A percentile compares a stretch with the other conserved stretches of the same genome.
Evolutionary conservation across 2,113 vertebrate genomes (phyloP).

Genomic region (Calidris pugnax): DNA sequence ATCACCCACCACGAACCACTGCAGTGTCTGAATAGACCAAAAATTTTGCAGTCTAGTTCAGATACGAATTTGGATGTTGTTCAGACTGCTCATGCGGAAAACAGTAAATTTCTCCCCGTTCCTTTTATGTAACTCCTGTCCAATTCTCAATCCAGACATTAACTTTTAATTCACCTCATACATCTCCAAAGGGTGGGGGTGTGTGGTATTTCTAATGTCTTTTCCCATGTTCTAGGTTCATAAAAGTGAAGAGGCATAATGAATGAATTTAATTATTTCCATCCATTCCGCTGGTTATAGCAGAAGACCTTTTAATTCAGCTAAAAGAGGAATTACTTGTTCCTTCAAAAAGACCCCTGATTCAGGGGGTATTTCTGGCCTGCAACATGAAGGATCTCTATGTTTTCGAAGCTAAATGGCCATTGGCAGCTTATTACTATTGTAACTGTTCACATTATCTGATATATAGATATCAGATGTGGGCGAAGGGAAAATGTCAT

Average conservation of each 20-base stretch:
- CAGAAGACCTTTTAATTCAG: not conserved
- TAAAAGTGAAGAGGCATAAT: not conserved
- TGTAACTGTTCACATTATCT: not conserved
- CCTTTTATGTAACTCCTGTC: not conserved
- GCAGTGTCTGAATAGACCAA: not conserved
- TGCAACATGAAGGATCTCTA: not conserved
- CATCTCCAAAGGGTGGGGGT: not conserved
- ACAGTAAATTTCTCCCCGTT: not conserved
- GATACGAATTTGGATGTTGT: not conserved
- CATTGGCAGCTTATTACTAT: not conserved
- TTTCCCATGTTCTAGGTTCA: not conserved
- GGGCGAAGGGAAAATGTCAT: not conserved
- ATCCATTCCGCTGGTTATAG: not conserved
- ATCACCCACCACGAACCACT: not conserved
- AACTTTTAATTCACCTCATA: constrained; percentile 16
- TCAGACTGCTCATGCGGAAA: not conserved
- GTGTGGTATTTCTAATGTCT: constrained; percentile 7
- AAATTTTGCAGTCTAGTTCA: not conserved
- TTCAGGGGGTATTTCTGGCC: not conserved
- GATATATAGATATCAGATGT: not conserved
- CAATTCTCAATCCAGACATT: constrained; percentile 26
- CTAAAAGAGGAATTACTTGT: not conserved
- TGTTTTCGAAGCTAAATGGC: not conserved
- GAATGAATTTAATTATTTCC: constrained; percentile 14
- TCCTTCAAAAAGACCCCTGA: not conserved